These are phyloP conservation scores for Deilephila elpenor DNA, from an alignment of 2,888 invertebrate species.

Conservation along the genomic window DNA sequence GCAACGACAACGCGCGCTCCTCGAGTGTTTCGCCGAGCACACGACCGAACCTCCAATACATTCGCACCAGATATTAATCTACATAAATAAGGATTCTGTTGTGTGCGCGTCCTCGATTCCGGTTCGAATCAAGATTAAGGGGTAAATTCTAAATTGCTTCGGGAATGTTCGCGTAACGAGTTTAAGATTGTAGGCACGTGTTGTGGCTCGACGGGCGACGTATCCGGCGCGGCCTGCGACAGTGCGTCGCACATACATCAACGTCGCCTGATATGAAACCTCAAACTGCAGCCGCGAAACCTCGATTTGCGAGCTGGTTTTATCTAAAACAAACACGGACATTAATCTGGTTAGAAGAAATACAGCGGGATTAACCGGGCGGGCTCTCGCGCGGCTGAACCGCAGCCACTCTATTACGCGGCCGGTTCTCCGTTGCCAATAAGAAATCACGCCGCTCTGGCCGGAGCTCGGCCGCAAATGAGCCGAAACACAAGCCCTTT, in stretches of 20 bases:
- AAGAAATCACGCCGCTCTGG: constrained; percentile 78
- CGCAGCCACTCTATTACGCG: constrained; percentile 64
- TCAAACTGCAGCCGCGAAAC: not conserved
- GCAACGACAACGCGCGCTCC: constrained; percentile 47
- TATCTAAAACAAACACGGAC: constrained; percentile 46
- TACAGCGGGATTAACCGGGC: constrained; percentile 58
- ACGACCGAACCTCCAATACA: constrained; percentile 32
- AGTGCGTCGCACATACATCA: constrained; percentile 65
- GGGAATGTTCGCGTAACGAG: constrained; percentile 72
- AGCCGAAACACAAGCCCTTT: constrained; percentile 80
- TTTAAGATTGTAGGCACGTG: constrained; percentile 78
- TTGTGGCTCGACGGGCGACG: constrained; percentile 38
- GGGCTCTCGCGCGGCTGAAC: constrained; percentile 55
- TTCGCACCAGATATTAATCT: constrained; percentile 51
- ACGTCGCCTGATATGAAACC: constrained; percentile 70
- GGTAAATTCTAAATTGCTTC: constrained; percentile 74
- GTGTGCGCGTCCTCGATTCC: constrained; percentile 54
- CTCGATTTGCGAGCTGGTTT: constrained; percentile 36
- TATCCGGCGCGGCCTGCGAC: not conserved
- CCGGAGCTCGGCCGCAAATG: constrained; percentile 74
- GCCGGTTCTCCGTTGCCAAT: constrained; percentile 67
- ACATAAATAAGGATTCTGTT: constrained; percentile 55
- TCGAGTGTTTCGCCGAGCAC: constrained; percentile 47
- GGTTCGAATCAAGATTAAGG: constrained; percentile 65
- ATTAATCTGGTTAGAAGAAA: constrained; percentile 61